Evolutionary conservation across 2,888 invertebrate species (phyloP).

Genomic region (Diogma glabrata): DNA sequence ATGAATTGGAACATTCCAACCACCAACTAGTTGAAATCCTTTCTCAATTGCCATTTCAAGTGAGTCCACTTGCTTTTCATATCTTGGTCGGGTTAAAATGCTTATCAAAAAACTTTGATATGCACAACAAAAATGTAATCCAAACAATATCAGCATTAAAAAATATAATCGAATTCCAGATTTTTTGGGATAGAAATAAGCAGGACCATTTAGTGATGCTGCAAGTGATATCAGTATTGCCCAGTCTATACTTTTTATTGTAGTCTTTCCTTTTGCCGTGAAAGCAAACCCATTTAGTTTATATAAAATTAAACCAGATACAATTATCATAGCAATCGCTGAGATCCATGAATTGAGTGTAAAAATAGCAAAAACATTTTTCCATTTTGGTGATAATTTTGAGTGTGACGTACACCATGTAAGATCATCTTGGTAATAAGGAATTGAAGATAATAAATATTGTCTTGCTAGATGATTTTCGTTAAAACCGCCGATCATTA

Average conservation of each 20-base stretch:
- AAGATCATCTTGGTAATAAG: constrained; percentile 34
- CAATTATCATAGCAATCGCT: constrained; percentile 18
- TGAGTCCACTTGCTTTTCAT: constrained; percentile 27
- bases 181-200: background rate
- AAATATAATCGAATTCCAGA: constrained; percentile 14
- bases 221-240: constrained; percentile 10
- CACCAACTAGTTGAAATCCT: constrained; percentile 28
- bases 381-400: constrained; percentile 24
- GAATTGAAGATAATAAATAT: constrained; percentile 28
- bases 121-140: constrained; percentile 28
- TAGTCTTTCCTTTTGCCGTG: too few relatives aligned
- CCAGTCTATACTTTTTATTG: constrained; percentile 12
- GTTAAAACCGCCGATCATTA: constrained; percentile 33
- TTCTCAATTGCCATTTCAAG: constrained; percentile 25
- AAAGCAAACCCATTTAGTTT: background rate
- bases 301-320: background rate
- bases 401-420: constrained; percentile 35
- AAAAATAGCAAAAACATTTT: constrained; percentile 26
- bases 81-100: constrained; percentile 30
- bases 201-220: constrained; percentile 2
- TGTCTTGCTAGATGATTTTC: constrained; percentile 32
- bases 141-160: constrained; percentile 17
- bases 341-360: constrained; percentile 11
- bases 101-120: constrained; percentile 33
- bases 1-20: constrained; percentile 28